These are phyloP conservation scores for Lamellibrachia satsuma DNA, from an alignment of 2,888 invertebrate species.

Conservation along the genomic window DNA sequence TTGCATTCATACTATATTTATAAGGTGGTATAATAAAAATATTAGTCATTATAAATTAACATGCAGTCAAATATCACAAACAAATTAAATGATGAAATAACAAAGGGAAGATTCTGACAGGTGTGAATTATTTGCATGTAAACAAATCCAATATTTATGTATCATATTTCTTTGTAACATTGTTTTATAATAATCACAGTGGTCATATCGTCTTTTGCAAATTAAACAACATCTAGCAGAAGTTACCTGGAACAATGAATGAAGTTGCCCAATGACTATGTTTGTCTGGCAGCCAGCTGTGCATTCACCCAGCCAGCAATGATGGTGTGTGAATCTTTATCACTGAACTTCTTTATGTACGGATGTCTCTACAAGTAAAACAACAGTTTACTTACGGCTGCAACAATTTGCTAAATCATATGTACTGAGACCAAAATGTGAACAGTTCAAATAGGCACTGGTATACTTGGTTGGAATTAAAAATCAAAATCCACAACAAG, in stretches of 20 bases:
- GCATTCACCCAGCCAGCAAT: conserved; percentile 33
- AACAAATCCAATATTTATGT: neutral
- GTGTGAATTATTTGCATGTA: too few species aligned
- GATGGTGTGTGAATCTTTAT: conserved; percentile 25
- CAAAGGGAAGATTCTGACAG: too few species aligned
- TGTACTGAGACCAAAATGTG: neutral
- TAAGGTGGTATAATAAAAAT: too few species aligned
- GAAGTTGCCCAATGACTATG: neutral
- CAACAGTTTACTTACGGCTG: neutral
- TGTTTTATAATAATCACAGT: neutral
- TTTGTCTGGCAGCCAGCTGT: conserved; percentile 4
- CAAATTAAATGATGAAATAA: too few species aligned
- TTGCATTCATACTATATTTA: too few species aligned
- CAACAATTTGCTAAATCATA: neutral
- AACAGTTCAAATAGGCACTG: too few species aligned
- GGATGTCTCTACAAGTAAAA: conserved; percentile 33
- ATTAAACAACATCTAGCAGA: neutral
- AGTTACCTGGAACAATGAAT: neutral
- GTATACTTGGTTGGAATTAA: too few species aligned
- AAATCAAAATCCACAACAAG: too few species aligned
- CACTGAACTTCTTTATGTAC: conserved; percentile 30
- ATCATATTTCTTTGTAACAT: neutral
- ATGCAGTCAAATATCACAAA: too few species aligned
- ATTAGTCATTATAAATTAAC: too few species aligned
- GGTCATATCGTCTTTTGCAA: neutral